Base-by-base conservation (phyloP, 2,888 invertebrate species). In the Salpingus planirostris region DNA sequence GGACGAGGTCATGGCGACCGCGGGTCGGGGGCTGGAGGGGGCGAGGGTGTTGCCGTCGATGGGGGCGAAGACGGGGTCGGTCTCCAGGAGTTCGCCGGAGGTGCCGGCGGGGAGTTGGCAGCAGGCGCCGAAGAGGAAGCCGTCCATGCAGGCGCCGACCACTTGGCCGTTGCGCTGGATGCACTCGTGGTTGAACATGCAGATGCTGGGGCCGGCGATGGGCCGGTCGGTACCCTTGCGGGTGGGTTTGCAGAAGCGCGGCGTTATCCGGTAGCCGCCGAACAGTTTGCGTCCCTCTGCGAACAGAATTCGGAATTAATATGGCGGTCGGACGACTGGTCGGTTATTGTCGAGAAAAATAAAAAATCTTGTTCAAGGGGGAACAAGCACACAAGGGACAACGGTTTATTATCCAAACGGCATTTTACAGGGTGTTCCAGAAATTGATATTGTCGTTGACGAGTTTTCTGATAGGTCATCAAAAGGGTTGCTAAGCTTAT, bases 131-230 rank as follows among this genome's bases (percentile, higher is more conserved):
- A 90, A 90, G n/a, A 88, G 71, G 59, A 88, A 88, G 0, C 91
- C 88, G 53, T 91, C 90, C 81, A 90, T 87, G 55, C 91, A 92
- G 1, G 90, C 82, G 0, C 90, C 89, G 0, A 91, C 85, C 44
- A 89, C 82, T 56, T 82, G 78, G 0, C 91, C 91, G 0, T 76
- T 77, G 40, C 85, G 69, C 47, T 80, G 80, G 1, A 72, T 70
- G 57, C 91, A 91, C 58, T 91, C 89, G 54, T 88, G 87, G 65
- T 91, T 90, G 69, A 91, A 92, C 91, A 91, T 91, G 64, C 91
- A 91, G 53, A 88, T 80, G 21, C 82, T 84, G 22, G 80, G 80
- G 1, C 82, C 80, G 47, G 71, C 68, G 49, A 77, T 74, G 24
- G 72, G 69, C 44, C 68, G 57, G 21, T 67, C 71, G 11, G 78